Conservation (phyloP, 2,888 invertebrate species). For the Lutraria lutraria region DNA sequence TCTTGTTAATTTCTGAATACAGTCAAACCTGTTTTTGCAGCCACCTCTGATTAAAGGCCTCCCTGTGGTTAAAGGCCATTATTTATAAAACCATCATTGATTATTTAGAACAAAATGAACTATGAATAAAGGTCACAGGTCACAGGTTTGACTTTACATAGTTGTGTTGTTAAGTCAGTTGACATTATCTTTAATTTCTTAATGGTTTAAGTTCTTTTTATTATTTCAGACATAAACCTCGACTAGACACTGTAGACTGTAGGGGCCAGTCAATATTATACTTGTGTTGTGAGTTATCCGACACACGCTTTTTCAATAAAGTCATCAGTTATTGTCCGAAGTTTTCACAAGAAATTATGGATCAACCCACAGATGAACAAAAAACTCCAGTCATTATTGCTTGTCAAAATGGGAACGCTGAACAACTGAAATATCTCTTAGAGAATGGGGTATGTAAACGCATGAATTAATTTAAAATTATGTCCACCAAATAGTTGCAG, state of each 20-base stretch:
- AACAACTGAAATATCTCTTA: constrained; percentile 78
- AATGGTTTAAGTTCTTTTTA: not conserved
- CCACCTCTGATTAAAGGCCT: too few species aligned
- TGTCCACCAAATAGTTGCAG: too few species aligned
- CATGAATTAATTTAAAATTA: not conserved
- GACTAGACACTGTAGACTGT: constrained; percentile 77
- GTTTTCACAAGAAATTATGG: constrained; percentile 73
- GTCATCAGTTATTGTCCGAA: constrained; percentile 68
- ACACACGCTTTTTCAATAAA: constrained; percentile 76
- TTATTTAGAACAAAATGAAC: too few species aligned
- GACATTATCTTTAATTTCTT: too few species aligned
- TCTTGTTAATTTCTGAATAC: too few species aligned
- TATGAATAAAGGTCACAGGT: too few species aligned
- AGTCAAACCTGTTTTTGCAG: too few species aligned
- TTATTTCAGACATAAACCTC: constrained; percentile 77
- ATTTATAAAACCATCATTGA: too few species aligned
- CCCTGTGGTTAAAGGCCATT: too few species aligned
- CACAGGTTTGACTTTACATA: too few species aligned
- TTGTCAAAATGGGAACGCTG: constrained; percentile 81
- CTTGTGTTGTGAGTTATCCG: constrained; percentile 77
- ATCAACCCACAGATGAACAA: constrained; percentile 75
- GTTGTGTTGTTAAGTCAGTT: too few species aligned
- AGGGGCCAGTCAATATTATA: constrained; percentile 79
- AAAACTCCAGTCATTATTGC: constrained; percentile 82
- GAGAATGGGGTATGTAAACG: constrained; percentile 76